Evolutionary conservation across 1,140 invertebrate species (phyloP).

Genomic region (Holcopasites calliopsidis): DNA sequence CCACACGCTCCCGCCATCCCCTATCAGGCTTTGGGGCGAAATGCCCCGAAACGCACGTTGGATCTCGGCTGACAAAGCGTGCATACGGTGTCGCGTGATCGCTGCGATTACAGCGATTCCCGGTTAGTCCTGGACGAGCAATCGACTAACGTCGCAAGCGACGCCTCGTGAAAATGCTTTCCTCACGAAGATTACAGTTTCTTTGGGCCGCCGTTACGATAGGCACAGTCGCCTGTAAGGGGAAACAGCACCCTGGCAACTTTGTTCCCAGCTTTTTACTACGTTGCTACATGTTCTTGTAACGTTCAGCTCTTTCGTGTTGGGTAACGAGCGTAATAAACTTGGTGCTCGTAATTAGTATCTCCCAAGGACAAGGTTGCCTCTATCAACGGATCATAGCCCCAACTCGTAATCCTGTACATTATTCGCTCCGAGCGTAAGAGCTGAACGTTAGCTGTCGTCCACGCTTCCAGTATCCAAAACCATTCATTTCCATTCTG

Average conservation of each 20-base stretch:
- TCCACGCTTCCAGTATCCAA: too few species aligned
- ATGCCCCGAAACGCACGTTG: conserved; percentile 18
- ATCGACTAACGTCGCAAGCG: not conserved
- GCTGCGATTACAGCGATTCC: not conserved
- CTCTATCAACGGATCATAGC: too few species aligned
- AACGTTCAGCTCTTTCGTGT: not conserved
- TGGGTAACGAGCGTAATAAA: conserved; percentile 10
- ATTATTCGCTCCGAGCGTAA: too few species aligned
- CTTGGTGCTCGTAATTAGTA: not conserved
- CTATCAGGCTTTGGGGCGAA: not conserved
- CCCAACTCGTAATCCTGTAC: too few species aligned
- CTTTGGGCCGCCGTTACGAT: not conserved
- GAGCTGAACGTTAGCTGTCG: too few species aligned
- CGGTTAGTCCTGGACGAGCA: not conserved
- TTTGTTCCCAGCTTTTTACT: conserved; percentile 23
- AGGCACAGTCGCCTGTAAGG: not conserved
- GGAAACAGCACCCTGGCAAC: not conserved
- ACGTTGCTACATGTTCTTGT: not conserved
- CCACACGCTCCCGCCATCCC: conserved; percentile 19
- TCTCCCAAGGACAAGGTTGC: too few species aligned
- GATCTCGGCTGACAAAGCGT: not conserved
- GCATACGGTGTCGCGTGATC: conserved; percentile 8
- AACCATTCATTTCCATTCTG: too few species aligned
- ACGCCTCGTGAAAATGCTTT: conserved; percentile 1
- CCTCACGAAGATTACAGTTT: not conserved